Evolutionary conservation across 2,113 vertebrate species (phyloP).

Genomic region (Lasiurus cinereus): DNA sequence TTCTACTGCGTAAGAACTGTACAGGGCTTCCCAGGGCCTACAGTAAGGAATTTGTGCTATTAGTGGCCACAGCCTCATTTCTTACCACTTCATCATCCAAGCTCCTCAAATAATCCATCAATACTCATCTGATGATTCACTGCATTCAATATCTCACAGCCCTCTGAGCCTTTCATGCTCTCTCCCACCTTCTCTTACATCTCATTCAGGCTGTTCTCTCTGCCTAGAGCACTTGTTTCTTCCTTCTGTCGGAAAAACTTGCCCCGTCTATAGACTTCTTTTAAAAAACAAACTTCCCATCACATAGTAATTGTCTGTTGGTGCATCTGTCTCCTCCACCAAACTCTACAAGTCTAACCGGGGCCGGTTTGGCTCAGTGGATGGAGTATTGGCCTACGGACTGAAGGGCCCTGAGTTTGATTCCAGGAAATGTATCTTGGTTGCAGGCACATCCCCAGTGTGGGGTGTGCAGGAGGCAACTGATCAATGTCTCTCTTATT

Average conservation of each 20-base stretch:
- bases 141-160: neutral
- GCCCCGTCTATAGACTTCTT: neutral
- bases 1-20: neutral
- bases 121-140: neutral
- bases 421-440: too few relatives aligned
- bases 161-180: rapidly evolving
- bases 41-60: neutral
- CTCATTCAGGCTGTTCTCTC: neutral
- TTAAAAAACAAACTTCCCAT: neutral
- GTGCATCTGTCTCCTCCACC: neutral
- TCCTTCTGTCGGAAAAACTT: conserved; percentile 9
- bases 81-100: neutral
- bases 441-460: too few relatives aligned
- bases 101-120: neutral
- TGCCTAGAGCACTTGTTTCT: neutral
- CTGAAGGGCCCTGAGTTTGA: too few relatives aligned
- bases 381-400: too few relatives aligned
- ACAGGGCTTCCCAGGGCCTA: neutral
- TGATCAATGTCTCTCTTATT: too few relatives aligned
- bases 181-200: neutral
- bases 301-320: neutral
- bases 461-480: too few relatives aligned
- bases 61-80: neutral
- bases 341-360: conserved; percentile 14
- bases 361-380: too few relatives aligned